Evolutionary conservation across 1,140 invertebrate genomes (phyloP).

Genomic region (Drosophila sucinea): DNA sequence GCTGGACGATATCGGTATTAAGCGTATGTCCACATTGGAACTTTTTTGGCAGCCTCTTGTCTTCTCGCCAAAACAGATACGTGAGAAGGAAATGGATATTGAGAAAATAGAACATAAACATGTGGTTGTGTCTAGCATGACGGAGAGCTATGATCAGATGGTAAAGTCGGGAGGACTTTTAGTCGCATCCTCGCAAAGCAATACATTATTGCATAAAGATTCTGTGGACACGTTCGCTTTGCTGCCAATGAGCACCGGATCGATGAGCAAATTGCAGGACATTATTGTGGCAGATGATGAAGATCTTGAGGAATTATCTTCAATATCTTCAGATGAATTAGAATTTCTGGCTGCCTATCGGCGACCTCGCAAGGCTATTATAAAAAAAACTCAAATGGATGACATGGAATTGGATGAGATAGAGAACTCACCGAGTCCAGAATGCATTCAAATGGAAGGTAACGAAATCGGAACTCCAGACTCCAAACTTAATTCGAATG

Average conservation of each 20-base stretch:
- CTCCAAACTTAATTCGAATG: neutral
- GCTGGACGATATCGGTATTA: slow-evolving; percentile 56
- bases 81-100: slow-evolving; percentile 55
- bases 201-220: neutral
- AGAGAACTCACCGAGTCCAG: neutral
- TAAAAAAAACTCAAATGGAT: neutral
- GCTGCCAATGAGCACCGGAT: slow-evolving; percentile 7
- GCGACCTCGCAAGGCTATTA: slow-evolving; percentile 19
- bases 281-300: slow-evolving; percentile 10
- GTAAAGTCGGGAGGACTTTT: slow-evolving; percentile 9
- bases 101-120: slow-evolving; percentile 51
- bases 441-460: neutral
- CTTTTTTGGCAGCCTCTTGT: slow-evolving; percentile 64
- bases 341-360: slow-evolving; percentile 50
- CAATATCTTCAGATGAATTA: slow-evolving; percentile 39
- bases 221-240: neutral
- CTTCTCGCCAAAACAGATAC: slow-evolving; percentile 45
- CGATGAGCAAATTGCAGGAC: slow-evolving; percentile 4
- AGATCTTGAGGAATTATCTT: slow-evolving; percentile 22
- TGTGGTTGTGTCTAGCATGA: slow-evolving; percentile 1
- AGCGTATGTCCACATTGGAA: slow-evolving; percentile 62
- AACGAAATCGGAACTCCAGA: neutral
- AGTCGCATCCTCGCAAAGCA: neutral
- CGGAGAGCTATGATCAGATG: slow-evolving; percentile 28
- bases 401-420: neutral